Percentiles rank a stretch among this genome's conserved stretches.
phyloP scores from a whole-genome alignment of 1,140 invertebrate species.

The Drosophila athabasca region DNA sequence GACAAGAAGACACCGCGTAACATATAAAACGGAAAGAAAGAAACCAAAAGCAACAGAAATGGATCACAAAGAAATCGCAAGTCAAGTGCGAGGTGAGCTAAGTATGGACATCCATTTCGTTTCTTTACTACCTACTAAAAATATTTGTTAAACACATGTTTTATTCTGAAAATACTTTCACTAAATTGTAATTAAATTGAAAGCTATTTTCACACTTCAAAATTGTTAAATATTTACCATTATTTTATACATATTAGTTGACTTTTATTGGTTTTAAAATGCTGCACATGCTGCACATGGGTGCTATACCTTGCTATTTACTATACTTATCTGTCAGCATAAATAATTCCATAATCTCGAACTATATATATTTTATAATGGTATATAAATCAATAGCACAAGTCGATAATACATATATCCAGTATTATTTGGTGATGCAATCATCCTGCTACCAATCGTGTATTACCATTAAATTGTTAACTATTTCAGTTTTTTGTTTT shows the following conservation, averaged over 20 bases:
- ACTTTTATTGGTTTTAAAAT: no score
- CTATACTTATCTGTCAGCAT: no score
- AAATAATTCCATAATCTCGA: not conserved
- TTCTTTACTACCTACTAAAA: slow-evolving; percentile 1
- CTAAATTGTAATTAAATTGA: no score
- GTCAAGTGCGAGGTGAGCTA: slow-evolving; percentile 83
- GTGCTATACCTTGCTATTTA: no score
- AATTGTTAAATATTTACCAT: no score
- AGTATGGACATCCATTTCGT: slow-evolving; percentile 57
- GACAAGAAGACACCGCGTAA: slow-evolving; percentile 4
- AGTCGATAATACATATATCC: no score
- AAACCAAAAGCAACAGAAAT: slow-evolving; percentile 45
- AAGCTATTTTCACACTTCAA: no score
- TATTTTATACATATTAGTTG: no score
- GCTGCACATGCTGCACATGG: no score
- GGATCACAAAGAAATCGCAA: slow-evolving; percentile 82
- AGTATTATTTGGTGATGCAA: no score
- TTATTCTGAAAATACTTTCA: not conserved
- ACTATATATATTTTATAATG: not conserved
- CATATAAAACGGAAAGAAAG: slow-evolving; percentile 36
- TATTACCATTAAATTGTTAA: not conserved
- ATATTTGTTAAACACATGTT: not conserved
- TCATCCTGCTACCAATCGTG: not conserved
- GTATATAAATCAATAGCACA: no score
- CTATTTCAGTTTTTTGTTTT: slow-evolving; percentile 5